Evolutionary conservation across 2,888 invertebrate species (phyloP).

Genomic region (Odontomyia ornata): DNA sequence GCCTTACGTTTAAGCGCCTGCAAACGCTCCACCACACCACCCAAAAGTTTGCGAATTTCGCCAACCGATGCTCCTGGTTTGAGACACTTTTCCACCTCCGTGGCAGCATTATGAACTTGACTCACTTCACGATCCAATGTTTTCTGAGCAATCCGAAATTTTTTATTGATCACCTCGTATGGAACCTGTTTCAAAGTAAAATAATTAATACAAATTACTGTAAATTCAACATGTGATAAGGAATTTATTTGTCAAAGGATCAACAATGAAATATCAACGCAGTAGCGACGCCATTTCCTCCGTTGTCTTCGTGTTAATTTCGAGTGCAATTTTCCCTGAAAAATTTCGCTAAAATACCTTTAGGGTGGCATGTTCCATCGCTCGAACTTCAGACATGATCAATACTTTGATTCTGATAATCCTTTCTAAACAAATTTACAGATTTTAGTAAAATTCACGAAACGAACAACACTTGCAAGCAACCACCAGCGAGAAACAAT

Average conservation of each 20-base stretch:
- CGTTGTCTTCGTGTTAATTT: not conserved
- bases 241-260: not conserved
- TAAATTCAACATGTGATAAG: not conserved
- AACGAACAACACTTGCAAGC: not conserved
- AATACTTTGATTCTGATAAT: not conserved
- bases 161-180: constrained; percentile 97
- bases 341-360: constrained; percentile 70
- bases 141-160: constrained; percentile 94
- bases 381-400: constrained; percentile 90
- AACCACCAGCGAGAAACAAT: not conserved
- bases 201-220: constrained; percentile 32
- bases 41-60: constrained; percentile 82
- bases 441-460: not conserved
- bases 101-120: constrained; percentile 82
- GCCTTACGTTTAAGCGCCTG: constrained; percentile 93
- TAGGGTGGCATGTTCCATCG: constrained; percentile 93
- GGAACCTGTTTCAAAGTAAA: constrained; percentile 76
- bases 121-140: constrained; percentile 91
- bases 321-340: not conserved
- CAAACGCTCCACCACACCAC: constrained; percentile 89
- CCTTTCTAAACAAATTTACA: not conserved
- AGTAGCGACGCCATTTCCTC: constrained; percentile 32
- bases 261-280: not conserved
- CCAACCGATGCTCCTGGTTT: constrained; percentile 65
- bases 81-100: constrained; percentile 68